Percentiles rank a stretch among this genome's conserved stretches.
phyloP scores from a whole-genome alignment of 1,140 invertebrate genomes.

The Orchesella cincta region DNA sequence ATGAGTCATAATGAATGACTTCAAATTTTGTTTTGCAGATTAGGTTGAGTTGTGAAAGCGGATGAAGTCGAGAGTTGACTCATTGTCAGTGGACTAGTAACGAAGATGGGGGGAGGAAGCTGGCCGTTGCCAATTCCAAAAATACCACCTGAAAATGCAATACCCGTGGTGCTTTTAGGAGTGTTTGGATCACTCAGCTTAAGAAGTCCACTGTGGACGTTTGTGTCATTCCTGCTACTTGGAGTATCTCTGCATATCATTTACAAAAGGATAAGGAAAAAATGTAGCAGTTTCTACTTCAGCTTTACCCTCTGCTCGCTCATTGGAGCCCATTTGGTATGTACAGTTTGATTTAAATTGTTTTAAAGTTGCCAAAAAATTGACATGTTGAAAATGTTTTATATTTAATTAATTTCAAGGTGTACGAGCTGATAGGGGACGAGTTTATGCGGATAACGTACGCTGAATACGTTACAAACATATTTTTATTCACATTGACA shows the following conservation, averaged over 20 bases:
- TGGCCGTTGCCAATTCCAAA: neutral
- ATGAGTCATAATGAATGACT: too few species aligned
- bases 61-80: too few species aligned
- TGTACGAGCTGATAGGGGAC: slow-evolving; percentile 31
- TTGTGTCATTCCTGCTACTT: neutral
- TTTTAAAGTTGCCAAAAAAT: too few species aligned
- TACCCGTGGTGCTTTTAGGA: neutral
- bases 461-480: slow-evolving; percentile 39
- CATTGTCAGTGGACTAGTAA: too few species aligned
- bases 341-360: too few species aligned
- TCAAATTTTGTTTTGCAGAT: too few species aligned
- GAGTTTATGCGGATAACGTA: slow-evolving; percentile 37
- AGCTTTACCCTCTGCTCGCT: slow-evolving; percentile 3
- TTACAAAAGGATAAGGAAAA: slow-evolving; percentile 15
- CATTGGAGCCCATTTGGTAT: slow-evolving; percentile 7
- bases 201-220: neutral
- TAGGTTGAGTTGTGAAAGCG: too few species aligned
- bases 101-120: too few species aligned
- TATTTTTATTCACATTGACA: slow-evolving; percentile 48
- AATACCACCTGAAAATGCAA: neutral
- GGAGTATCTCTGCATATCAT: neutral
- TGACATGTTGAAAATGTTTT: neutral
- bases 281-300: slow-evolving; percentile 15
- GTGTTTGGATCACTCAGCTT: neutral
- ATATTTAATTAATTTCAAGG: slow-evolving; percentile 3